These are phyloP conservation scores for Trichogramma dendrolimi DNA, from an alignment of 2,888 invertebrate species.

Conservation along the genomic window DNA sequence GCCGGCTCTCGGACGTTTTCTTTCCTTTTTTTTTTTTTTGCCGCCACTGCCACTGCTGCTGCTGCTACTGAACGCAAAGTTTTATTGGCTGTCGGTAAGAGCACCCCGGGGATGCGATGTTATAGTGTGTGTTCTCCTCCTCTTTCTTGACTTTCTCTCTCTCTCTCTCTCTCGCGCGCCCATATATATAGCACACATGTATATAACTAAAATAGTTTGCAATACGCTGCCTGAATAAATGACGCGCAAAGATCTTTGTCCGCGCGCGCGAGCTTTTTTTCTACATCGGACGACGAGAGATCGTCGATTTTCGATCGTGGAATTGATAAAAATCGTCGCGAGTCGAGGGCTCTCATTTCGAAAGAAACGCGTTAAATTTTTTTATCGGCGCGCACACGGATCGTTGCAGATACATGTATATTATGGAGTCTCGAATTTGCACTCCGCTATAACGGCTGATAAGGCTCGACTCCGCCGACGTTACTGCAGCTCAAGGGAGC, in stretches of 20 bases:
- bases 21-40: conserved; percentile 15
- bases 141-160: conserved; percentile 6
- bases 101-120: conserved; percentile 33
- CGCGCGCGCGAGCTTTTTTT: neutral
- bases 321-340: no score
- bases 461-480: no score
- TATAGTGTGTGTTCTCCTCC: conserved; percentile 14
- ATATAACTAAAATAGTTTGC: no score
- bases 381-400: conserved; percentile 18
- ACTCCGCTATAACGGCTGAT: no score
- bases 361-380: neutral
- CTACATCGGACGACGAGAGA: neutral
- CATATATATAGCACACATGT: neutral
- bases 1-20: conserved; percentile 20
- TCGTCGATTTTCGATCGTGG: conserved; percentile 7
- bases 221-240: conserved; percentile 23
- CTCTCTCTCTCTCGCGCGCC: neutral
- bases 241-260: conserved; percentile 14
- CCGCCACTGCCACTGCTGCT: no score
- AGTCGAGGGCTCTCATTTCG: no score
- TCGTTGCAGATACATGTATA: neutral
- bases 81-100: conserved; percentile 36
- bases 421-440: no score
- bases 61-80: conserved; percentile 22
- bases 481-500: no score